Evolutionary conservation across 1,140 invertebrate genomes (phyloP).

Genomic region (Aplysia californica): DNA sequence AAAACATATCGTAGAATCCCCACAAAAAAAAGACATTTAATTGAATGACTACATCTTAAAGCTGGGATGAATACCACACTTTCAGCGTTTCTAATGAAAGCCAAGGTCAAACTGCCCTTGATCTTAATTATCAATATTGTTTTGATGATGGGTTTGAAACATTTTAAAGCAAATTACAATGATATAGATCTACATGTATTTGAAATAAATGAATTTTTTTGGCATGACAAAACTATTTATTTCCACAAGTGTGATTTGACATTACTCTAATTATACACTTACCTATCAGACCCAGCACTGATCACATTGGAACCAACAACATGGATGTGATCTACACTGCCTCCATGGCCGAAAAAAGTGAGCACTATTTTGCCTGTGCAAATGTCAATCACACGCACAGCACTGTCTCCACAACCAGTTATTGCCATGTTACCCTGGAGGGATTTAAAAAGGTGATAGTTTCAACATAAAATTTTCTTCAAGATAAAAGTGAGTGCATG

Average conservation of each 20-base stretch:
- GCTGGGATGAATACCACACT: no score
- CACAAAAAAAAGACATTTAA: no score
- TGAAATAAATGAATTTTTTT: no score
- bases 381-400: slow-evolving; percentile 41
- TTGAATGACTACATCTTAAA: no score
- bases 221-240: no score
- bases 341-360: slow-evolving; percentile 45
- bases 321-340: slow-evolving; percentile 47
- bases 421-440: slow-evolving; percentile 42
- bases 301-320: slow-evolving; percentile 40
- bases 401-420: slow-evolving; percentile 55
- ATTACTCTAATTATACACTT: not conserved
- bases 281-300: slow-evolving; percentile 51
- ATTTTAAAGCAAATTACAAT: no score
- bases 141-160: no score
- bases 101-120: no score
- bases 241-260: not conserved
- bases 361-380: slow-evolving; percentile 39
- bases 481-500: not conserved
- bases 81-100: no score
- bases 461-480: not conserved
- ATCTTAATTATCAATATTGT: no score
- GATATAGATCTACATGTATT: no score
- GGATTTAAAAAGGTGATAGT: not conserved
- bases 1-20: no score